Base-by-base conservation (phyloP, 2,797 vertebrate species). In the Sorex maritimensis region DNA sequence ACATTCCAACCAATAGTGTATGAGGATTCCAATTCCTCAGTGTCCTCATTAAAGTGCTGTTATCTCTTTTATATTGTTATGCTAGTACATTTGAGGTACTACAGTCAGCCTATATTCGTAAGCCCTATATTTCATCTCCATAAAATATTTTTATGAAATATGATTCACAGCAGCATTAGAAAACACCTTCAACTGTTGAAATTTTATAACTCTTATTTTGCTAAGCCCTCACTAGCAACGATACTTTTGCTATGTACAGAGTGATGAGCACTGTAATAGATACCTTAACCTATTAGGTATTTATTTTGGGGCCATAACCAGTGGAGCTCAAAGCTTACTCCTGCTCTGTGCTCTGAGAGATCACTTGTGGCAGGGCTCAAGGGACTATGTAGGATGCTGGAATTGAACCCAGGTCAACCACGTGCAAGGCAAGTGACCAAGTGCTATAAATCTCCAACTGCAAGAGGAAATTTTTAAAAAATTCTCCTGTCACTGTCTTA, bases 101-200 rank as follows among this genome's bases (percentile, higher is more conserved):
- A 63, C 0, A 81, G 49, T 6, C 0, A 81, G 49, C 5, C 24
- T 75, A 30, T 52, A 46, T 28, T 30, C 10, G 41, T 58, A 95
- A 65, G 5, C 17, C 41, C 7, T 30, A 41, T 1, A 75, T 52
- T n/a, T 83, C 80, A 83, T 24, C 11, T 86, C 26, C 6, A 78
- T 41, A 44, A 21, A 71, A 77, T 77, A 71, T 61, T 26, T 17
- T 24, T 4, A 28, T 52, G 49, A 77, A 73, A 86, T 74, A n/a
- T 67, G 74, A 82, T 67, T 82, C 30, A 81, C 10, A 82, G 68
- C 21, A 88, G 75, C 52, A 92, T 63, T 14, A 67, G 24, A 90
- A 86, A 89, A 77, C 72, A 58, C 24, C 34, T 79, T 87, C 17
- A 23, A 5, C 72, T 26, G 44, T 21, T 11, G 28, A 68, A 38